phyloP scores from a whole-genome alignment of 2,113 vertebrate species.

The Casuarius casuarius region DNA sequence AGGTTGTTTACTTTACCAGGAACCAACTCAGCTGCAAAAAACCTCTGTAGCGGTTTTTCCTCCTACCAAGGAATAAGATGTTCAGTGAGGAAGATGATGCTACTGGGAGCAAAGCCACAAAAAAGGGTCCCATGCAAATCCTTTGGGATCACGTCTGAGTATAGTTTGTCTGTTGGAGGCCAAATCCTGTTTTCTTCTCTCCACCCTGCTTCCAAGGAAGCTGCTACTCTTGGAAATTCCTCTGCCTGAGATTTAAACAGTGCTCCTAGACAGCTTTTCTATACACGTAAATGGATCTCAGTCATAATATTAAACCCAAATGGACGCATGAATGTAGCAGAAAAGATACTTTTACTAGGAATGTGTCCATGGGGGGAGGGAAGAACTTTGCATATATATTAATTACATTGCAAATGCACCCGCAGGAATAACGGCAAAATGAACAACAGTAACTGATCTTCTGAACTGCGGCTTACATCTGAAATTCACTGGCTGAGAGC shows the following conservation, averaged over 20 bases:
- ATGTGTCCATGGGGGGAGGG: background rate
- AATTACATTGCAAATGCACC: conserved; percentile 52
- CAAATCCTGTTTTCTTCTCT: background rate
- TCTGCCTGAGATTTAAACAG: background rate
- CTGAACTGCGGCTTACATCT: background rate
- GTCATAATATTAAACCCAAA: conserved; percentile 13
- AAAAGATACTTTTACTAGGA: background rate
- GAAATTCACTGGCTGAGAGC: conserved; percentile 3
- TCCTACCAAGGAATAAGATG: background rate
- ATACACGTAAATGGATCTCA: background rate
- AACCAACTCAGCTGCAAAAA: background rate
- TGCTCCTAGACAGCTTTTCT: background rate
- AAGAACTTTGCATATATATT: conserved; percentile 50
- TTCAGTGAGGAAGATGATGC: background rate
- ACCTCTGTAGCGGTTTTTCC: background rate
- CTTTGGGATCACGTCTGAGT: background rate
- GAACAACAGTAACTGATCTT: conserved; percentile 44
- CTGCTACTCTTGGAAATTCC: conserved; percentile 1
- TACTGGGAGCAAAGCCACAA: background rate
- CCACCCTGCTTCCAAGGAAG: background rate
- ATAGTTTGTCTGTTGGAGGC: background rate
- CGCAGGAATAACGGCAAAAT: conserved; percentile 20
- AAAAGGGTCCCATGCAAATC: background rate
- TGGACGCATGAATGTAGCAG: conserved; percentile 6
- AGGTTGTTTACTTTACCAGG: background rate